A percentile compares a stretch with the other conserved stretches of the same genome.
Evolutionary conservation across 2,113 vertebrate genomes (phyloP).

Genomic region (Rattus rattus): DNA sequence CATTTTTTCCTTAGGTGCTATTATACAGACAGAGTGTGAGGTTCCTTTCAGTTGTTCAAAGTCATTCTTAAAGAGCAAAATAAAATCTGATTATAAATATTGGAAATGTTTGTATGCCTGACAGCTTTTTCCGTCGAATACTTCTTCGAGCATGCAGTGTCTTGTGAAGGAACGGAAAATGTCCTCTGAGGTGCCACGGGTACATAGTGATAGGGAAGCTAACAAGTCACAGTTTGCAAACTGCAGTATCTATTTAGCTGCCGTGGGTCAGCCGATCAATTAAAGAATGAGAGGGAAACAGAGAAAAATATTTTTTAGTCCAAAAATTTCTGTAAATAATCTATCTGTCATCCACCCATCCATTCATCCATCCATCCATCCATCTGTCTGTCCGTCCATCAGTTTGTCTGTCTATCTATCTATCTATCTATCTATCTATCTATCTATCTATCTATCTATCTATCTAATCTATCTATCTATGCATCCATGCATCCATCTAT

Average conservation of each 20-base stretch:
- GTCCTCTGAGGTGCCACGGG: constrained; percentile 30
- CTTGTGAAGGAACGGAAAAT: neutral
- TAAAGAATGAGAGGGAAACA: constrained; percentile 36
- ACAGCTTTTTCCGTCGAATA: constrained; percentile 19
- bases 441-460: neutral
- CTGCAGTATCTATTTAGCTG: neutral
- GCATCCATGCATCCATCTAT: neutral
- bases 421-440: neutral
- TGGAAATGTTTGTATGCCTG: constrained; percentile 21
- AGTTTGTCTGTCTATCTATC: too few species aligned
- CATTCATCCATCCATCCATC: neutral
- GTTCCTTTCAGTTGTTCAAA: constrained; percentile 53
- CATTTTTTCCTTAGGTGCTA: constrained; percentile 22
- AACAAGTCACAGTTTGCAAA: constrained; percentile 53
- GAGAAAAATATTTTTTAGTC: neutral
- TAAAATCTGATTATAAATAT: constrained; percentile 37
- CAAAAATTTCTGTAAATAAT: neutral
- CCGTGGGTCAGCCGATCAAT: constrained; percentile 29
- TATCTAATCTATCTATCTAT: neutral
- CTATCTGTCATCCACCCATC: neutral
- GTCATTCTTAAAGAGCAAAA: constrained; percentile 58
- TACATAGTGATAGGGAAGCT: constrained; percentile 24
- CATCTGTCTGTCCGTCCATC: too few species aligned
- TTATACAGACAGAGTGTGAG: constrained; percentile 4
- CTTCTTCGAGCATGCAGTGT: constrained; percentile 9